Evolutionary conservation across 1,140 invertebrate species (phyloP), one percentile per base, ranked within the genome.

Genomic region (Trissolcus basalis): DNA sequence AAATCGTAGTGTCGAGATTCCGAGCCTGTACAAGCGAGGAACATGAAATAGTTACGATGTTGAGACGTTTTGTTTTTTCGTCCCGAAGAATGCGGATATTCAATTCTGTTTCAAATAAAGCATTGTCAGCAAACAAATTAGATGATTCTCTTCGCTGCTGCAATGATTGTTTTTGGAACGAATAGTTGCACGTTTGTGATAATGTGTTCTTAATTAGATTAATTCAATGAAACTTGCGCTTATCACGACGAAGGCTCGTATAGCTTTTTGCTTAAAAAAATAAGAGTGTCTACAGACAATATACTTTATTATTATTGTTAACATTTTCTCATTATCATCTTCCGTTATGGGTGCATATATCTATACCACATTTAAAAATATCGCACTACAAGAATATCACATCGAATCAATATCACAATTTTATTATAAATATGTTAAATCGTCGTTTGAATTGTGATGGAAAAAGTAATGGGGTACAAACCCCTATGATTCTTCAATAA

Each of bases 151-250:
- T 27, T 27, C 19, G 19, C 19, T 27, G 19, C 61, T 35, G 33
- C 36, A 45, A 59, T 48, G 58, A 44, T 65, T 27, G 53, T 58
- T 44, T 51, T 60, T 45, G 47, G 53, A 77, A 72, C 43, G 74
- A 72, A 71, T 77, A 72, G 68, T 77, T 68, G 59, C 74, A 77
- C 68, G 68, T 72, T 77, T 77, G 74, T 77, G 74, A 77, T 77
- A 77, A 72, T 77, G 68, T 77, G 74, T 77, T 77, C 74, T 77
- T 77, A 77, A 77, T 77, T 77, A 72, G 63, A 77, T 63, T 77
- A 71, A 71, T 67, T 72, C 32, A 71, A 50, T 55, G 15, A 68
- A 68, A 68, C 35, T 68, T 53, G 63, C 54, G 64, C 49, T 72
- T 51, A 68, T 77, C 68, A 60, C 49, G 58, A 59, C 63, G 41